A percentile compares a stretch with the other conserved stretches of the same genome.
Evolutionary conservation across 2,113 vertebrate species (phyloP).

Genomic region (Emydura subglobosa): DNA sequence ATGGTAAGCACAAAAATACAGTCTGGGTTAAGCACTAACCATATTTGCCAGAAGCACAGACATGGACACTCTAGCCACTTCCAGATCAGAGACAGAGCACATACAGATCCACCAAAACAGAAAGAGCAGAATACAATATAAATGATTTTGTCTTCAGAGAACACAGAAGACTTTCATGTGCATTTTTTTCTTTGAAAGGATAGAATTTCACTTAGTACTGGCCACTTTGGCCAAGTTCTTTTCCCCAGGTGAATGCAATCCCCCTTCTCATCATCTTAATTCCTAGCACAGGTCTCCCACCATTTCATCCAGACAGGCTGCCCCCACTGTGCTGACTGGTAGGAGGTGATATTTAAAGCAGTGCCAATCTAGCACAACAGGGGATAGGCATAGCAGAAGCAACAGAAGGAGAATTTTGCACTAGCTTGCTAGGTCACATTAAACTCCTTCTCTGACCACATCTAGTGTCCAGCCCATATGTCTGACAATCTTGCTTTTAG

Average conservation of each 20-base stretch:
- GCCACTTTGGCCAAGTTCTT: conserved; percentile 43
- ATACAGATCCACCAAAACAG: conserved; percentile 55
- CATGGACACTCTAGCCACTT: conserved; percentile 58
- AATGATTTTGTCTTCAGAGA: conserved; percentile 60
- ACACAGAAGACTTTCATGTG: conserved; percentile 33
- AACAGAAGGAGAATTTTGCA: conserved; percentile 74
- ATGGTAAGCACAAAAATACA: conserved; percentile 72
- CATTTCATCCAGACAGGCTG: neutral
- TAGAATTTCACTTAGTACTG: conserved; percentile 26
- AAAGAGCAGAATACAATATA: conserved; percentile 38
- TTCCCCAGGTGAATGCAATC: conserved; percentile 64
- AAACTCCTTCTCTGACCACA: conserved; percentile 66
- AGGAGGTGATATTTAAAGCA: conserved; percentile 66
- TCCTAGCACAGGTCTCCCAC: conserved; percentile 55
- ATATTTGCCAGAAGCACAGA: conserved; percentile 72
- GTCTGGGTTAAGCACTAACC: conserved; percentile 72
- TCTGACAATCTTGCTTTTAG: conserved; percentile 62
- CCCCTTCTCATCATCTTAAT: conserved; percentile 63
- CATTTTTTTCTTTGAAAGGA: neutral
- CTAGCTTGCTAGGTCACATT: conserved; percentile 37
- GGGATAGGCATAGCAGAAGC: conserved; percentile 55
- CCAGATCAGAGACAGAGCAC: conserved; percentile 65
- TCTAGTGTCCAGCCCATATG: conserved; percentile 65
- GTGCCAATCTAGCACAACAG: conserved; percentile 27
- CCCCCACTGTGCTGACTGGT: neutral